A percentile compares a stretch with the other conserved stretches of the same genome.
Evolutionary conservation across 2,888 invertebrate species (phyloP).

Genomic region (Nomada lathburiana): DNA sequence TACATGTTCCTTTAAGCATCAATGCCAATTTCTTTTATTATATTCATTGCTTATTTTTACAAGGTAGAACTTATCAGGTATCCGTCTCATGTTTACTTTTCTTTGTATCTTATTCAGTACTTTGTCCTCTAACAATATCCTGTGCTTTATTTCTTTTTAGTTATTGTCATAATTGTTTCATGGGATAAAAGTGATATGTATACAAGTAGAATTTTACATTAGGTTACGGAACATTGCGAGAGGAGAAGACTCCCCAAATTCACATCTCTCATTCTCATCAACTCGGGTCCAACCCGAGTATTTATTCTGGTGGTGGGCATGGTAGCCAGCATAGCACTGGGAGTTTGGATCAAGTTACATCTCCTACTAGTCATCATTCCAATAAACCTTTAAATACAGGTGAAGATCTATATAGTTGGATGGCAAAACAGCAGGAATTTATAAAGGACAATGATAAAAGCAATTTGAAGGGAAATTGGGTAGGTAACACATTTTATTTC

Average conservation of each 20-base stretch:
- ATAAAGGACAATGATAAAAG: slow-evolving; percentile 84
- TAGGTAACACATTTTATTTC: slow-evolving; percentile 59
- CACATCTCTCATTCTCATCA: slow-evolving; percentile 83
- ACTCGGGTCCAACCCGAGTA: slow-evolving; percentile 89
- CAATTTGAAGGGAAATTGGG: slow-evolving; percentile 83
- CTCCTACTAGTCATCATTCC: slow-evolving; percentile 86
- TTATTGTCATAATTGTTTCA: slow-evolving; percentile 12
- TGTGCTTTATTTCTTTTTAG: slow-evolving; percentile 4
- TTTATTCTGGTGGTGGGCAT: slow-evolving; percentile 83
- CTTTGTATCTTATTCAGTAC: slow-evolving; percentile 16
- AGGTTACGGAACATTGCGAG: slow-evolving; percentile 92
- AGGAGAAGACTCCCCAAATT: slow-evolving; percentile 86
- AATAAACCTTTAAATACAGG: slow-evolving; percentile 87
- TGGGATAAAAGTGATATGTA: slow-evolving; percentile 10
- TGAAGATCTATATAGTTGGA: slow-evolving; percentile 98
- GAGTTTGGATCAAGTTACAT: slow-evolving; percentile 82
- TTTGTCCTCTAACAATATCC: slow-evolving; percentile 22
- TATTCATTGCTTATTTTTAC: slow-evolving; percentile 35
- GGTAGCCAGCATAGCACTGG: slow-evolving; percentile 83
- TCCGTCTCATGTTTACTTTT: slow-evolving; percentile 1
- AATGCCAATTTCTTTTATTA: slow-evolving; percentile 7
- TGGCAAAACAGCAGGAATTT: slow-evolving; percentile 94
- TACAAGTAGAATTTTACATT: slow-evolving; percentile 48
- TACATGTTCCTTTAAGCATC: slow-evolving; percentile 5
- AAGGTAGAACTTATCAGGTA: slow-evolving; percentile 17